Base-by-base conservation (phyloP, 2,888 invertebrate species). In the Macrophya alboannulata region DNA sequence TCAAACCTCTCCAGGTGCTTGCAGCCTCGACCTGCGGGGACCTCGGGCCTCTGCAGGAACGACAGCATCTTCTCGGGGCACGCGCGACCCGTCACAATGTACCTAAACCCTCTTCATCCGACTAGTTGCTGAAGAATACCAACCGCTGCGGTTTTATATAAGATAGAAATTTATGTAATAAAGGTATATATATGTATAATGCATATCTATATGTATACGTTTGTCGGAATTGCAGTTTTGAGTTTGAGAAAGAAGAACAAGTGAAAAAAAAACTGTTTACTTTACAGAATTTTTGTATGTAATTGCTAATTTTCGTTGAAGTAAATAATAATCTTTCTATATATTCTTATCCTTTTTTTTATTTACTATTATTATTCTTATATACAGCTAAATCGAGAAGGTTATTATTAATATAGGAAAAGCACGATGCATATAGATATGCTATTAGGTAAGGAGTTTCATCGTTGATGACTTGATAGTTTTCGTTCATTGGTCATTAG, bases 61-160 rank as follows among this genome's bases (percentile, higher is more conserved):
- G 8, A 59, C 81, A 81, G 62, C 81, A 62, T 81, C 81, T 81
- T 81, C 72, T 37, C 37, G 62, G 62, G 81, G 81, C 81, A 81
- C 81, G 81, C 81, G 81, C 81, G 59, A 77, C 81, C n/a, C 81
- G 59, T 81, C 81, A 81, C 59, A 81, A 81, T 81, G 59, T 62
- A 55, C 55, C 55, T n/a, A 55, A 81, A 59, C 81, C 81, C 59
- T 59, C 59, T 62, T 51, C 51, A 74, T 37, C 55, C 48, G 45
- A 15, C 21, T 31, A 31, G 31, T 48, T 48, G 10, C 76, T 5
- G 71, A 37, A 72, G n/a, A 21, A 10, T 5, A 48, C 45, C 48
- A 48, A 25, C 48, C 62, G 62, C 62, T 21, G 25, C 68, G 68
- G 12, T 68, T 68, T 37, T 68, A 62, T 25, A 21, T 4, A 12